These are phyloP conservation scores for Enteromius trimaculatus DNA, from an alignment of 2,797 vertebrate species.

Conservation along the genomic window DNA sequence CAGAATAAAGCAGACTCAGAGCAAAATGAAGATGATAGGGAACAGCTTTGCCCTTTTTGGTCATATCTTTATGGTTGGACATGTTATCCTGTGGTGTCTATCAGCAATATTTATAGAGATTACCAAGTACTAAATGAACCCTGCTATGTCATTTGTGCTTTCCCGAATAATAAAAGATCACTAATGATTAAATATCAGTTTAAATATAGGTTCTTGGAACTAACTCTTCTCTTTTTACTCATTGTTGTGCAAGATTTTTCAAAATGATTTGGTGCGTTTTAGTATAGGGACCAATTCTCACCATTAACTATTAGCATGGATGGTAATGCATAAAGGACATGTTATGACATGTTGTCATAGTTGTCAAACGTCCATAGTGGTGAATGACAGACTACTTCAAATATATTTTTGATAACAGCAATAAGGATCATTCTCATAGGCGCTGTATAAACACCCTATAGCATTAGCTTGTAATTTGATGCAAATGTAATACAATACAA, in stretches of 20 bases:
- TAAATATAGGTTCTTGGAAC: neutral
- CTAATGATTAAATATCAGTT: constrained; percentile 23
- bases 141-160: constrained; percentile 12
- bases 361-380: neutral
- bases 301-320: neutral
- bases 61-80: constrained; percentile 35
- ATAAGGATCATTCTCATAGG: neutral
- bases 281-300: neutral
- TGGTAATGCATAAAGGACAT: neutral
- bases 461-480: neutral
- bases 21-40: neutral
- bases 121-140: neutral
- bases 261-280: neutral
- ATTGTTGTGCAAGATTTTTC: neutral
- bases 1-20: neutral
- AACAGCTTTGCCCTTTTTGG: constrained; percentile 9
- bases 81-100: constrained; percentile 19
- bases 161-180: constrained; percentile 32
- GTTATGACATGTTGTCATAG: neutral
- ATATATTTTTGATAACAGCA: neutral
- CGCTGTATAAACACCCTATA: neutral
- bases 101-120: constrained; percentile 35
- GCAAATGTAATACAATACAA: neutral
- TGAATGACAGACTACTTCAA: neutral
- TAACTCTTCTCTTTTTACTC: neutral